phyloP scores from a whole-genome alignment of 2,888 invertebrate genomes.

The Platerodrilus igneus region DNA sequence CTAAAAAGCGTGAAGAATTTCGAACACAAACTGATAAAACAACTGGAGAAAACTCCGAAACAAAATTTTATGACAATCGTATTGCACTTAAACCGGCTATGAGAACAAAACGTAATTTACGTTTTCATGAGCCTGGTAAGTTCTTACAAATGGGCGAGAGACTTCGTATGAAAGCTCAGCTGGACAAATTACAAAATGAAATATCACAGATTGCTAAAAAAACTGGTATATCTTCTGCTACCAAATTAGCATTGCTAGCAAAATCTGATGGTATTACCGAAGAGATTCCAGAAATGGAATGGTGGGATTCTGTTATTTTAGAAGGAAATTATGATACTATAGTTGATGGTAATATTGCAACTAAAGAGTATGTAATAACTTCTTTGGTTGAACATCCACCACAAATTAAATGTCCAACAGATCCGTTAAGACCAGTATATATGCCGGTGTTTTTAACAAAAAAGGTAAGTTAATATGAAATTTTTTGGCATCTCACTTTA shows the following conservation, averaged over 20 bases:
- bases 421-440: conserved; percentile 75
- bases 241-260: conserved; percentile 89
- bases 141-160: conserved; percentile 88
- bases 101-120: conserved; percentile 69
- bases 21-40: conserved; percentile 64
- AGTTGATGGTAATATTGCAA: conserved; percentile 52
- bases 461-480: too few species aligned
- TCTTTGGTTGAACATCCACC: conserved; percentile 97
- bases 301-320: conserved; percentile 99
- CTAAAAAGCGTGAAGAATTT: conserved; percentile 89
- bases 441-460: conserved; percentile 95
- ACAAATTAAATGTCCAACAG: conserved; percentile 88
- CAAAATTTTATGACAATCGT: conserved; percentile 72
- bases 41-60: conserved; percentile 49
- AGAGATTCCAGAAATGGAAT: conserved; percentile 87
- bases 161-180: conserved; percentile 85
- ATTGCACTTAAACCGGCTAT: conserved; percentile 65
- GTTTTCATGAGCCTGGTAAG: conserved; percentile 95
- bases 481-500: too few species aligned
- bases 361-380: conserved; percentile 73
- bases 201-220: conserved; percentile 95
- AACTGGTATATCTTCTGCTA: conserved; percentile 97
- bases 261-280: conserved; percentile 73
- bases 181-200: conserved; percentile 92
- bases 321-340: conserved; percentile 55